Evolutionary conservation across 1,140 invertebrate genomes (phyloP).

Genomic region (Oscheius sp.): DNA sequence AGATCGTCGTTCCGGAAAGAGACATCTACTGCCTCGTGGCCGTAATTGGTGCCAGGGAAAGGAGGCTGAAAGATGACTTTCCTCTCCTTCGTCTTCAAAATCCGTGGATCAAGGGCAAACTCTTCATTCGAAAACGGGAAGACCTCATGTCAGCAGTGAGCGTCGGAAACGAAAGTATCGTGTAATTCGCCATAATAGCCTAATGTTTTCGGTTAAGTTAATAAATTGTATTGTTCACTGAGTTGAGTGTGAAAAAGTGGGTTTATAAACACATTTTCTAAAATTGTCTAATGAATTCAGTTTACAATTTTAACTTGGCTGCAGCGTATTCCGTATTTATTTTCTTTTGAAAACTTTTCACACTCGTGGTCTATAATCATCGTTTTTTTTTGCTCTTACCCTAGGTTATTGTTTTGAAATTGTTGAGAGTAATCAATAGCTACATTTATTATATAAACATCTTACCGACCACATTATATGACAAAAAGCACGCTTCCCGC

Average conservation of each 20-base stretch:
- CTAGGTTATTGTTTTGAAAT: neutral
- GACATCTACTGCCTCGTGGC: constrained; percentile 85
- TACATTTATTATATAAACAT: constrained; percentile 1
- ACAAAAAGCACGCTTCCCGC: neutral
- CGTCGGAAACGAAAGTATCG: constrained; percentile 61
- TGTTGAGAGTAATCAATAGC: neutral
- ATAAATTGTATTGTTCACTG: too few relatives aligned
- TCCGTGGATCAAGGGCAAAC: constrained; percentile 85
- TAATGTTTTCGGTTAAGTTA: neutral
- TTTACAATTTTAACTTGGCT: too few relatives aligned
- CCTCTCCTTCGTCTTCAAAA: constrained; percentile 85
- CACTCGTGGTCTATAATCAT: too few relatives aligned
- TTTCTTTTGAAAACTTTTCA: too few relatives aligned
- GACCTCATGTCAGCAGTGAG: constrained; percentile 62
- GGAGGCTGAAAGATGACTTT: constrained; percentile 87
- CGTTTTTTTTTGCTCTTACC: neutral
- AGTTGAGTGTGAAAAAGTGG: too few relatives aligned
- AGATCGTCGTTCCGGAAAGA: constrained; percentile 47
- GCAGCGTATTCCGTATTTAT: too few relatives aligned
- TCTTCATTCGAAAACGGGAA: constrained; percentile 74
- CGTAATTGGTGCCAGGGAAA: constrained; percentile 83
- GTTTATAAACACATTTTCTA: too few relatives aligned
- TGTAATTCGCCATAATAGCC: constrained; percentile 38
- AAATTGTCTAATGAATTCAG: too few relatives aligned
- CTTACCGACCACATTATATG: neutral